phyloP scores from a whole-genome alignment of 2,113 vertebrate genomes.

The Cathartes aura region DNA sequence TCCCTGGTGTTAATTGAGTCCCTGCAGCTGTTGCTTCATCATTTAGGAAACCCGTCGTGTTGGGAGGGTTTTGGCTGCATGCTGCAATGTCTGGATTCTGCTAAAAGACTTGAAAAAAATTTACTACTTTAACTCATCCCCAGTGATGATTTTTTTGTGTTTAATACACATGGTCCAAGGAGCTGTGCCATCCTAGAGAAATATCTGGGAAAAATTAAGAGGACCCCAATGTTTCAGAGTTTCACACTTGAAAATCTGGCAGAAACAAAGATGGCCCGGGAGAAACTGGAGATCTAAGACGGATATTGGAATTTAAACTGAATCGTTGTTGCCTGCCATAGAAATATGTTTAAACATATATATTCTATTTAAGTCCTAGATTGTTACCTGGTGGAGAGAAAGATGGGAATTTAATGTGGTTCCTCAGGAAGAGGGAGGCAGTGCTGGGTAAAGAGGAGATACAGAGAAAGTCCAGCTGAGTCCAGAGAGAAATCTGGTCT shows the following conservation, averaged over 20 bases:
- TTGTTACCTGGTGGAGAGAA: neutral
- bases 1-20: neutral
- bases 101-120: neutral
- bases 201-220: neutral
- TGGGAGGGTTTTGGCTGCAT: neutral
- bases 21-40: neutral
- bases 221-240: neutral
- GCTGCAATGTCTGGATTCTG: neutral
- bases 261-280: neutral
- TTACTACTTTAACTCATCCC: neutral
- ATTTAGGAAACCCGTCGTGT: neutral
- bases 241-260: neutral
- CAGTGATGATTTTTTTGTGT: neutral
- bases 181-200: neutral
- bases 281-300: neutral
- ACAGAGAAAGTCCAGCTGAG: neutral
- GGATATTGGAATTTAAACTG: neutral
- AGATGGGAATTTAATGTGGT: neutral
- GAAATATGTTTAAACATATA: neutral
- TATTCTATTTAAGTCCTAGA: neutral
- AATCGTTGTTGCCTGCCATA: neutral
- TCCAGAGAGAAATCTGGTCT: neutral
- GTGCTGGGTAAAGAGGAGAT: neutral
- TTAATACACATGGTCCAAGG: neutral
- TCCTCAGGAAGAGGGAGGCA: neutral